Percentiles rank a stretch among this genome's conserved stretches.
Evolutionary conservation across 2,797 vertebrate species (phyloP).

Genomic region (Naso thynnoides): DNA sequence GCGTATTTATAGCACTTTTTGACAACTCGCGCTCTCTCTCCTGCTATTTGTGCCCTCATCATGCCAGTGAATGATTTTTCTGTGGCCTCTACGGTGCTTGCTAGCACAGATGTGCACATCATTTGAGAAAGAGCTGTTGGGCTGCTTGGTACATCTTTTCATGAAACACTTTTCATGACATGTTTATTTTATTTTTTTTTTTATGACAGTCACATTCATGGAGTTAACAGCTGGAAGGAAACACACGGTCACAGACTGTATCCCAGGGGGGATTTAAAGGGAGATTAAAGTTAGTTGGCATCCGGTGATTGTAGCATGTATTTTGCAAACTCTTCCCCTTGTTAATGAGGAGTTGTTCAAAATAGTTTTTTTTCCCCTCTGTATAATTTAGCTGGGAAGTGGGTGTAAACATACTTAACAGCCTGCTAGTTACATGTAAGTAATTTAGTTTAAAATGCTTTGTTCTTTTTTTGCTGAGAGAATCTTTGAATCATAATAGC

Average conservation of each 20-base stretch:
- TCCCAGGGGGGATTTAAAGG: conserved; percentile 49
- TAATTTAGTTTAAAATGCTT: conserved; percentile 1
- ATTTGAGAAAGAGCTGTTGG: conserved; percentile 23
- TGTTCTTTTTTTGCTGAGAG: background rate
- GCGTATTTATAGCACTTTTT: conserved; percentile 40
- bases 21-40: conserved; percentile 1
- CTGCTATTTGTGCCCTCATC: conserved; percentile 15
- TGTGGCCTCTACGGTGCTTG: conserved; percentile 5
- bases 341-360: conserved; percentile 32
- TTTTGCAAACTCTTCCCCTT: conserved; percentile 15
- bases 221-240: conserved; percentile 45
- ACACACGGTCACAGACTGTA: conserved; percentile 12
- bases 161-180: conserved; percentile 16
- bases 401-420: conserved; percentile 10
- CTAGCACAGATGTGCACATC: conserved; percentile 27
- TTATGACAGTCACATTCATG: conserved; percentile 15
- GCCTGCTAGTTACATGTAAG: conserved; percentile 11
- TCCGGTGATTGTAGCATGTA: conserved; percentile 16
- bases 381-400: conserved; percentile 35
- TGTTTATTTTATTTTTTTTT: conserved; percentile 10
- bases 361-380: conserved; percentile 26
- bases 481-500: background rate
- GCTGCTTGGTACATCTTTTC: conserved; percentile 23
- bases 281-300: conserved; percentile 47
- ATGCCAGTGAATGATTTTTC: conserved; percentile 20